A percentile compares a stretch with the other conserved stretches of the same genome.
These are phyloP conservation scores for Cryptosula pallasiana DNA, from an alignment of 2,888 invertebrate species.

Conservation along the genomic window DNA sequence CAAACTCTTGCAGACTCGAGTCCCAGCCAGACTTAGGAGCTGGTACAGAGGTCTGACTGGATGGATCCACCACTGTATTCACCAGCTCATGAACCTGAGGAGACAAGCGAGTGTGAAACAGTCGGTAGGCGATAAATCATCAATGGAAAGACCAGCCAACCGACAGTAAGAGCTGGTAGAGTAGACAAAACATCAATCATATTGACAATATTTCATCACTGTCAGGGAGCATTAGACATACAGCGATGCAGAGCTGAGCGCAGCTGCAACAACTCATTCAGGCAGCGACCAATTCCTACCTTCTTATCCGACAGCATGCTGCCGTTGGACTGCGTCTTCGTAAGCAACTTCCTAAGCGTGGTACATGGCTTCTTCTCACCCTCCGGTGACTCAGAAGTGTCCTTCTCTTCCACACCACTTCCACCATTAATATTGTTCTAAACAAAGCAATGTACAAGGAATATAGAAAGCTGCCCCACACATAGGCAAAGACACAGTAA, in stretches of 20 bases:
- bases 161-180: too few species aligned
- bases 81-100: constrained; percentile 7
- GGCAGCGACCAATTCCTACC: too few species aligned
- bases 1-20: background rate
- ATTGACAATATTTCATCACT: too few species aligned
- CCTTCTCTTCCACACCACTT: background rate
- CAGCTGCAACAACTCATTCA: too few species aligned
- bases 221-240: too few species aligned
- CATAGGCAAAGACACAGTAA: too few species aligned
- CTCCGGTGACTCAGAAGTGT: background rate
- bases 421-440: constrained; percentile 5
- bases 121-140: too few species aligned
- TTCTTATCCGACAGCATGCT: background rate
- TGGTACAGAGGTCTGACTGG: background rate
- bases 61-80: background rate
- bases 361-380: constrained; percentile 14
- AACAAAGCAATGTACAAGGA: too few species aligned
- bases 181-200: background rate
- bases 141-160: too few species aligned
- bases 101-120: too few species aligned
- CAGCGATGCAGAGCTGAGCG: too few species aligned
- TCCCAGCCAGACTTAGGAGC: background rate
- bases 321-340: constrained; percentile 3
- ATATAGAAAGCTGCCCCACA: too few species aligned
- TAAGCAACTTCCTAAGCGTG: constrained; percentile 9